These are phyloP conservation scores for Heptranchias perlo DNA, from an alignment of 2,113 vertebrate genomes.

Conservation along the genomic window DNA sequence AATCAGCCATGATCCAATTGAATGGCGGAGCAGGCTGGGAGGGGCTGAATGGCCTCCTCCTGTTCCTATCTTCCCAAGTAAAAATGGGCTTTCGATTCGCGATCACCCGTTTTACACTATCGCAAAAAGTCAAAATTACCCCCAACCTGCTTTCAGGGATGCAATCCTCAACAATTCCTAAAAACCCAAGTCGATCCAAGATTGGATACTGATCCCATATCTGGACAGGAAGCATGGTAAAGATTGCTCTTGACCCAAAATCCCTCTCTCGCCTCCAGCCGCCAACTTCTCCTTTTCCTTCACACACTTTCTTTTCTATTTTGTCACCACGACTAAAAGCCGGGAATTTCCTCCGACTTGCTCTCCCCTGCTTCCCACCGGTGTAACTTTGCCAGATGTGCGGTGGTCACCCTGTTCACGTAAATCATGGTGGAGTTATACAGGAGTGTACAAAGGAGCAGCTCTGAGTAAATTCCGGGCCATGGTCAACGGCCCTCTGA, in stretches of 20 bases:
- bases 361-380: too few relatives aligned
- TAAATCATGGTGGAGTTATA: too few relatives aligned
- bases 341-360: too few relatives aligned
- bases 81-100: background rate
- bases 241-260: background rate
- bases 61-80: background rate
- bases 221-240: background rate
- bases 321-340: too few relatives aligned
- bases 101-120: background rate
- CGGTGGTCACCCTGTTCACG: too few relatives aligned
- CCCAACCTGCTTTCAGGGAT: background rate
- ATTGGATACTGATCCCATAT: background rate
- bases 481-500: background rate
- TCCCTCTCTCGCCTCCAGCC: too few relatives aligned
- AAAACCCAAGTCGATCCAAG: background rate
- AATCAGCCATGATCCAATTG: too few relatives aligned
- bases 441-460: too few relatives aligned
- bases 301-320: too few relatives aligned
- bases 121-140: too few relatives aligned
- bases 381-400: too few relatives aligned
- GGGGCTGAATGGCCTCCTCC: background rate
- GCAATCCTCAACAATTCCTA: background rate
- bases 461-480: background rate
- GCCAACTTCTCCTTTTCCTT: too few relatives aligned
- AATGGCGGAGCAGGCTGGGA: background rate